A percentile compares a stretch with the other conserved stretches of the same genome.
These are phyloP conservation scores for Nothocercus julius DNA, from an alignment of 2,113 vertebrate species.

Conservation along the genomic window DNA sequence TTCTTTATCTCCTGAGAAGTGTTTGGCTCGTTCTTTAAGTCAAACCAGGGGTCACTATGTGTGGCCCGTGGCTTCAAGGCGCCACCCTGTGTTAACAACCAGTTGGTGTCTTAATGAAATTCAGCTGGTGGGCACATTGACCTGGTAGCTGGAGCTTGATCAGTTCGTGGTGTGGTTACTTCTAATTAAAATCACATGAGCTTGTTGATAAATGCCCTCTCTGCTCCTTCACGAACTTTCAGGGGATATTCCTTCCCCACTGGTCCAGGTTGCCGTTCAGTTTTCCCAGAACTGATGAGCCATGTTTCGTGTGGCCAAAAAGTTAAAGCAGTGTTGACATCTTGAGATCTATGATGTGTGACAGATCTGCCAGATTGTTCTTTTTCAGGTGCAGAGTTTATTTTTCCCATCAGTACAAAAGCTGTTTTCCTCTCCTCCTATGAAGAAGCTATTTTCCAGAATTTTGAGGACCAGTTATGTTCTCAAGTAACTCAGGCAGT, in stretches of 20 bases:
- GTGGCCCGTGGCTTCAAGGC: background rate
- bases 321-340: background rate
- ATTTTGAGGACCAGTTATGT: background rate
- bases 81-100: background rate
- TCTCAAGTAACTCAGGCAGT: background rate
- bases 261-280: background rate
- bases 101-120: background rate
- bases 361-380: background rate
- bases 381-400: background rate
- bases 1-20: background rate
- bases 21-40: background rate
- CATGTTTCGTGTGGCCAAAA: background rate
- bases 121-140: background rate
- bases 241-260: background rate
- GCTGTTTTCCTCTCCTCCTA: background rate
- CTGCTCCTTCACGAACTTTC: background rate
- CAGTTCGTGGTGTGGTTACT: background rate
- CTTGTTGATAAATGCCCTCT: background rate
- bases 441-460: background rate
- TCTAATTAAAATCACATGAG: background rate
- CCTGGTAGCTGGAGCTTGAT: background rate
- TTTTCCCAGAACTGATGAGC: background rate
- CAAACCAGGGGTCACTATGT: background rate
- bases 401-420: background rate
- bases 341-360: background rate